A percentile compares a stretch with the other conserved stretches of the same genome.
These are phyloP conservation scores for Hylyphantes graminicola DNA, from an alignment of 1,140 invertebrate species.

Conservation along the genomic window DNA sequence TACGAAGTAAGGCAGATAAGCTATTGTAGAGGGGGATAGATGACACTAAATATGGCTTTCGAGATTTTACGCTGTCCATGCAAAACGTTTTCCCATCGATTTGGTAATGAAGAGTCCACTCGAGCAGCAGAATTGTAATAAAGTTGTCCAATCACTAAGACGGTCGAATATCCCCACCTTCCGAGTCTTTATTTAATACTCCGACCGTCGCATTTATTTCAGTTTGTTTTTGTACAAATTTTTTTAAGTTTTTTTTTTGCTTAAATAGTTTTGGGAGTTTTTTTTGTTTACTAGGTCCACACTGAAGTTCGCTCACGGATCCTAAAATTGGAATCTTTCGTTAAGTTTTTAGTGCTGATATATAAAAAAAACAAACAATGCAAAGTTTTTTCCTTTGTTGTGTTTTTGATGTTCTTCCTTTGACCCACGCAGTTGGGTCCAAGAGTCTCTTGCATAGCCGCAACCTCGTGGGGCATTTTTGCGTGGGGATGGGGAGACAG, in stretches of 20 bases:
- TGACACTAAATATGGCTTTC: slow-evolving; percentile 2
- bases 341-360: slow-evolving; percentile 32
- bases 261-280: slow-evolving; percentile 59
- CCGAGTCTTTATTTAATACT: not conserved
- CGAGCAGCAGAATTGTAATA: slow-evolving; percentile 53
- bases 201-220: slow-evolving; percentile 49
- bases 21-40: slow-evolving; percentile 21
- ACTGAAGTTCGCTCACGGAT: slow-evolving; percentile 58
- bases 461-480: not conserved
- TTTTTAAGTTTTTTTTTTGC: slow-evolving; percentile 41
- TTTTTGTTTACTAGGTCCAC: slow-evolving; percentile 54
- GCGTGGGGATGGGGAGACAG: not conserved
- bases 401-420: no score
- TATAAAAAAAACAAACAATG: slow-evolving; percentile 48
- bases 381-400: slow-evolving; percentile 2
- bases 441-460: not conserved
- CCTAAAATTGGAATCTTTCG: slow-evolving; percentile 51
- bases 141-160: slow-evolving; percentile 52
- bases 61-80: slow-evolving; percentile 18
- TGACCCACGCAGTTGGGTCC: not conserved
- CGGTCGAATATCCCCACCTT: slow-evolving; percentile 43
- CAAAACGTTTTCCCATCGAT: slow-evolving; percentile 31
- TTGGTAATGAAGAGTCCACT: slow-evolving; percentile 35
- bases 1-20: slow-evolving; percentile 12
- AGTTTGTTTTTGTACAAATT: slow-evolving; percentile 44